These are phyloP conservation scores for Heliconius charithonia DNA, from an alignment of 2,888 invertebrate genomes.

Conservation along the genomic window DNA sequence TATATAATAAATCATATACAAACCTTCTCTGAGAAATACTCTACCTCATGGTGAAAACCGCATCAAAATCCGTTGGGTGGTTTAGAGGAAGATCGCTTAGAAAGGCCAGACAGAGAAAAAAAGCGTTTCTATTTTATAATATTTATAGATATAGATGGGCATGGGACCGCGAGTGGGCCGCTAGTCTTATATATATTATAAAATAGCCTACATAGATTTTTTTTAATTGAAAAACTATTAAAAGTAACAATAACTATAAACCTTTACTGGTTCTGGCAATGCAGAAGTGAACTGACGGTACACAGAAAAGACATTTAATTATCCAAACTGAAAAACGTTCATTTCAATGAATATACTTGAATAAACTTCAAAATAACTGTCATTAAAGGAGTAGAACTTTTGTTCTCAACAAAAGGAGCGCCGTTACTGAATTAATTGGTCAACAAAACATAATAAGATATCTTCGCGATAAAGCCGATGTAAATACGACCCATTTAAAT, in stretches of 20 bases:
- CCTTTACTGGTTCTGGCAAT: neutral
- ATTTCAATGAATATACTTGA: conserved; percentile 22
- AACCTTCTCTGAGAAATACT: too few species aligned
- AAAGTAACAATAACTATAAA: neutral
- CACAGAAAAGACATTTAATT: conserved; percentile 13
- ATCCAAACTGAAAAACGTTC: conserved; percentile 19
- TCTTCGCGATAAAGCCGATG: conserved; percentile 24
- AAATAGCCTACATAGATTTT: too few species aligned
- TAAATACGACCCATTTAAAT: conserved; percentile 26
- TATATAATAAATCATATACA: too few species aligned
- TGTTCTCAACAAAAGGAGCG: conserved; percentile 24
- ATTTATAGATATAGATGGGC: too few species aligned
- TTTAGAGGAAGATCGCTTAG: too few species aligned
- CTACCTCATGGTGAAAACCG: too few species aligned
- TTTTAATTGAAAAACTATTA: too few species aligned
- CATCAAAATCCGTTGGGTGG: too few species aligned
- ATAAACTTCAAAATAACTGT: conserved; percentile 26
- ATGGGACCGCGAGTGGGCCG: too few species aligned
- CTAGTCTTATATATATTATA: too few species aligned
- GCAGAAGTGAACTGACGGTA: neutral
- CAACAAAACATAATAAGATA: conserved; percentile 26
- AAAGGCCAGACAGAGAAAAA: too few species aligned
- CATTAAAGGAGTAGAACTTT: conserved; percentile 29
- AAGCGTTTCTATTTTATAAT: too few species aligned
- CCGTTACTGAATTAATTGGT: conserved; percentile 27